Base-by-base conservation (phyloP, 2,888 invertebrate genomes). In the Idaea aversata region DNA sequence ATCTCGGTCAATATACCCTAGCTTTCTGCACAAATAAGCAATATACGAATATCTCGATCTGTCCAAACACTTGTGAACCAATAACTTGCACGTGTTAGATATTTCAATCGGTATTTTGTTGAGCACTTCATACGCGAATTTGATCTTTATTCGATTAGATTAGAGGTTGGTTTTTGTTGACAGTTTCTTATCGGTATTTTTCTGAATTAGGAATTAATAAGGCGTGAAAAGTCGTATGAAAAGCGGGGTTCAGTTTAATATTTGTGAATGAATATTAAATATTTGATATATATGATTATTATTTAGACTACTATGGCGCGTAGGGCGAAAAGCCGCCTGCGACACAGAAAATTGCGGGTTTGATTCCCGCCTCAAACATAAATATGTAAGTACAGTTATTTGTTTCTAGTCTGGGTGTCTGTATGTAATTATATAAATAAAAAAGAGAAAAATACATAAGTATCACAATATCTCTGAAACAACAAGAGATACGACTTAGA, bases 61-160 rank as follows among this genome's bases (percentile, higher is more conserved):
- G 88, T 85, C 84, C 90, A 91, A 90, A 90, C 89, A 91, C 91
- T 91, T 86, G 87, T 82, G 86, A 85, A 83, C 87, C 90, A 91
- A 91, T 91, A 90, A 90, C 85, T 78, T 79, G 88, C 91, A 91
- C 91, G 91, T 91, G 91, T 86, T 87, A 81, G 83, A 85, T 91
- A 89, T 90, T 89, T 90, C 91, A 91, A 91, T 91, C 88, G 86
- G 87, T 90, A 47, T 7, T 47, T 5, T 47, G 47, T 47, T 47
- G 10, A 7, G 64, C 66, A 63, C 65, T 61, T 66, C 60, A 57
- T 65, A 66, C 61, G 63, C 66, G 63, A 78, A 67, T 69, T 61
- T 71, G 68, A 70, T 71, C 71, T 16, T 47, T 72, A 63, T 38
- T 15, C 0, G 5, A 4, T 61, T 63, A 15, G 7, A 13, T 10